These are phyloP conservation scores for Calyptommatus sinebrachiatus DNA, from an alignment of 2,113 vertebrate genomes.

Conservation along the genomic window DNA sequence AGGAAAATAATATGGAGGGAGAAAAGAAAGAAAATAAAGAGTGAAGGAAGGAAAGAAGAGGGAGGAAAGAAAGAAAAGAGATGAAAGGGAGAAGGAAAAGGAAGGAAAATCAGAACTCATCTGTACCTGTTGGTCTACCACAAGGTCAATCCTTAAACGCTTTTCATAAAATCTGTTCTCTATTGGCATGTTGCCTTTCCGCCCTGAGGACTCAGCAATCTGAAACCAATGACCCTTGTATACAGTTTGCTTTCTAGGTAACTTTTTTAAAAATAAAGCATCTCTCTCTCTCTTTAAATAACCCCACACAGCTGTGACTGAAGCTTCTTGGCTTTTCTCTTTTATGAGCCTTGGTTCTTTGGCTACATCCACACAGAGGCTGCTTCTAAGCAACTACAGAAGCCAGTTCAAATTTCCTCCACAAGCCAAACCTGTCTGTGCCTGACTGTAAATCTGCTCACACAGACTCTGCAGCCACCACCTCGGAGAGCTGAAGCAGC, in stretches of 20 bases:
- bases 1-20: not conserved
- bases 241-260: not conserved
- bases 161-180: not conserved
- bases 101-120: too few relatives aligned
- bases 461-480: conserved; percentile 34
- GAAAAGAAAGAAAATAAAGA: too few relatives aligned
- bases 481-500: conserved; percentile 43
- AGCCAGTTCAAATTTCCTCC: not conserved
- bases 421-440: not conserved
- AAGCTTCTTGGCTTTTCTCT: not conserved
- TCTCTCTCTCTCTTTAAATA: too few relatives aligned
- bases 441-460: not conserved
- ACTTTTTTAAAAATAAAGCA: not conserved
- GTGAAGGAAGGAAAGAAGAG: too few relatives aligned
- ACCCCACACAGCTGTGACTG: too few relatives aligned
- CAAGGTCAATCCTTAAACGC: too few relatives aligned
- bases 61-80: too few relatives aligned
- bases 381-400: too few relatives aligned
- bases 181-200: not conserved
- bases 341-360: too few relatives aligned
- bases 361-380: too few relatives aligned
- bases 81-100: too few relatives aligned
- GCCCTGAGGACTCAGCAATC: not conserved
- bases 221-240: not conserved
- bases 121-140: not conserved